These are phyloP conservation scores for Istiophorus platypterus DNA, from an alignment of 2,113 vertebrate genomes.

Conservation along the genomic window DNA sequence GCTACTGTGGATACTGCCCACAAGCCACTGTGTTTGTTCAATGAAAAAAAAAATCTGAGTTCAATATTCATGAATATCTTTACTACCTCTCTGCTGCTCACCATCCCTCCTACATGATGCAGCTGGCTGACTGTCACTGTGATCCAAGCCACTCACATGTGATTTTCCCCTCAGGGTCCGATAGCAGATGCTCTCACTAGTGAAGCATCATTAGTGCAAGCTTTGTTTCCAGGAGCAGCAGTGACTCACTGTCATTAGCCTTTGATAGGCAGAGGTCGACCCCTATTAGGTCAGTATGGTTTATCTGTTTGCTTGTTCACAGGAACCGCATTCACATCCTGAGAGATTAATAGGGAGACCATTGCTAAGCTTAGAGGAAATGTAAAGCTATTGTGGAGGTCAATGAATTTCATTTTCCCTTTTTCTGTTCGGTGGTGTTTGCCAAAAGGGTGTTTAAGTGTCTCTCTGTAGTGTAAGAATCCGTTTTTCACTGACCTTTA, in stretches of 20 bases:
- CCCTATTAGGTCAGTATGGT: constrained; percentile 49
- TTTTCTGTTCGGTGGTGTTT: constrained; percentile 7
- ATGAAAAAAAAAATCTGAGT: constrained; percentile 9
- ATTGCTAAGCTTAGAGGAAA: constrained; percentile 26
- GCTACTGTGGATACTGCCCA: not conserved
- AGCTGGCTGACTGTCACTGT: constrained; percentile 49
- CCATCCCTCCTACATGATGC: constrained; percentile 47
- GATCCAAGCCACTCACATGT: constrained; percentile 46
- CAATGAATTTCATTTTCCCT: constrained; percentile 38
- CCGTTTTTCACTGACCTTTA: constrained; percentile 14
- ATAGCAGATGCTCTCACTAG: constrained; percentile 64
- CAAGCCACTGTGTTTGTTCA: constrained; percentile 1
- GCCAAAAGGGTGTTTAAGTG: constrained; percentile 2
- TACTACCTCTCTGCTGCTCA: constrained; percentile 40
- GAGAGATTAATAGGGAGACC: constrained; percentile 55
- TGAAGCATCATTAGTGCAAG: constrained; percentile 65
- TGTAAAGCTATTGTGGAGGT: constrained; percentile 33
- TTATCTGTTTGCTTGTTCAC: constrained; percentile 60
- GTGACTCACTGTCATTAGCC: constrained; percentile 58
- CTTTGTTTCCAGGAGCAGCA: constrained; percentile 55
- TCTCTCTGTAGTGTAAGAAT: constrained; percentile 30
- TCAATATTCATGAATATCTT: constrained; percentile 24
- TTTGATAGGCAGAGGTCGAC: constrained; percentile 45
- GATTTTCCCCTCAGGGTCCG: constrained; percentile 55
- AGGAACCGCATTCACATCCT: constrained; percentile 6